Conservation (phyloP, 2,797 vertebrate species). For the Cercopithecus mitis region DNA sequence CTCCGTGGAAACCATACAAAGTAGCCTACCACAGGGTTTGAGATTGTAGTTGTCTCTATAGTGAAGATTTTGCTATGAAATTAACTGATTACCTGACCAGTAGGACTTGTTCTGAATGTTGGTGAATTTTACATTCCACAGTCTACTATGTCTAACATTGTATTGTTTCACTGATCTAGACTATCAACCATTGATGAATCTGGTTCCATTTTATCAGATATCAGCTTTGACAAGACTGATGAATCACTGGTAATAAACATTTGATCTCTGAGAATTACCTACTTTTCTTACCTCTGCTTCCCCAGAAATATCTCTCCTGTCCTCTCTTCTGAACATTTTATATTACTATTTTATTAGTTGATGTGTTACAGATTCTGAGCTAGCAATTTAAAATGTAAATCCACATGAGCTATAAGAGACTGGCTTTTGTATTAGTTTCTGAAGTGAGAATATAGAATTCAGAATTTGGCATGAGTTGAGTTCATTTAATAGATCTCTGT, state of each 20-base stretch:
- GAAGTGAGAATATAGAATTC: conserved; percentile 39
- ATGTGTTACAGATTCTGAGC: conserved; percentile 32
- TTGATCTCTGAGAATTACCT: conserved; percentile 53
- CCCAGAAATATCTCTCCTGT: neutral
- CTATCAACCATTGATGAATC: conserved; percentile 96
- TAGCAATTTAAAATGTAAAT: conserved; percentile 58
- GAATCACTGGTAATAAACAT: conserved; percentile 93
- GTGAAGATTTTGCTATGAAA: conserved; percentile 59
- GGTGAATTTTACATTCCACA: neutral
- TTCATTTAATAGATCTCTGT: conserved; percentile 59
- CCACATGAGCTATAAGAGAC: neutral
- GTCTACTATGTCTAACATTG: conserved; percentile 54
- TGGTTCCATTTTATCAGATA: conserved; percentile 95
- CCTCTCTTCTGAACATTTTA: conserved; percentile 10
- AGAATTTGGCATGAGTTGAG: conserved; percentile 51
- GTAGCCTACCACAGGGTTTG: neutral
- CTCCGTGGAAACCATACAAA: neutral
- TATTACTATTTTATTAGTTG: conserved; percentile 58
- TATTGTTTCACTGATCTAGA: conserved; percentile 80
- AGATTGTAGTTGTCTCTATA: neutral
- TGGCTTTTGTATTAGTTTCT: conserved; percentile 50
- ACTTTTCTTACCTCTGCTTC: neutral
- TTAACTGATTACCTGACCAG: conserved; percentile 29
- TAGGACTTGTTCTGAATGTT: conserved; percentile 50
- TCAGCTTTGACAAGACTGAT: conserved; percentile 98